Conservation (phyloP, 1,140 invertebrate species). For the Formica selysi region DNA sequence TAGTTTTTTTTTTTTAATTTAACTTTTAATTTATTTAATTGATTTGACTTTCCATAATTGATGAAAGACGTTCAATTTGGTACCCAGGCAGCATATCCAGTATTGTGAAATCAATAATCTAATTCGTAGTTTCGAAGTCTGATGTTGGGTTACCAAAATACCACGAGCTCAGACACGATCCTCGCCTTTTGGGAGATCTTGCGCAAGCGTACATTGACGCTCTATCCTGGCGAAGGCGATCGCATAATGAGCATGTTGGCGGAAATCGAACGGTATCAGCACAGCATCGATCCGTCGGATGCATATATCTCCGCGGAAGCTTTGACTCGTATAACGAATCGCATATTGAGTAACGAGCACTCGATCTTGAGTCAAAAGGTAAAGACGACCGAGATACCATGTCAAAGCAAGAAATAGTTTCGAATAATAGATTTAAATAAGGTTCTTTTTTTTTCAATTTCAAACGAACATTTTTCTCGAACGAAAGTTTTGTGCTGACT, state of each 20-base stretch:
- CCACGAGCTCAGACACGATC: constrained; percentile 86
- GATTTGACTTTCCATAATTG: background rate
- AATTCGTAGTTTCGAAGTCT: constrained; percentile 88
- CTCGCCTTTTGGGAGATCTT: constrained; percentile 86
- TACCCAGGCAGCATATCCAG: background rate
- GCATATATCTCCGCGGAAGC: constrained; percentile 82
- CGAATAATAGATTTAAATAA: background rate
- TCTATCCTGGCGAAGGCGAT: constrained; percentile 88
- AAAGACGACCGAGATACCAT: constrained; percentile 28
- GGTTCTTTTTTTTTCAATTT: background rate
- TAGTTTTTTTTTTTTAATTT: background rate
- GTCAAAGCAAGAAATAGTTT: background rate
- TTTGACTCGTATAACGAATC: constrained; percentile 86
- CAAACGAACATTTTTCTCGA: background rate
- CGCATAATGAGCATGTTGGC: constrained; percentile 85
- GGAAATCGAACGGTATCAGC: constrained; percentile 86
- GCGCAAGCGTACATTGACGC: constrained; percentile 82
- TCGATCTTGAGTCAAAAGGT: constrained; percentile 87
- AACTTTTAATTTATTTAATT: background rate
- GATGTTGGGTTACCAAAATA: constrained; percentile 89
- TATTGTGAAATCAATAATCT: constrained; percentile 16
- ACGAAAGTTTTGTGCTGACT: background rate
- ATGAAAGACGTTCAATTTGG: constrained; percentile 3
- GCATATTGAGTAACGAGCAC: constrained; percentile 84
- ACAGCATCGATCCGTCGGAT: constrained; percentile 79